Base-by-base conservation (phyloP, 2,113 vertebrate genomes). In the Andinoacara biseriatus region DNA sequence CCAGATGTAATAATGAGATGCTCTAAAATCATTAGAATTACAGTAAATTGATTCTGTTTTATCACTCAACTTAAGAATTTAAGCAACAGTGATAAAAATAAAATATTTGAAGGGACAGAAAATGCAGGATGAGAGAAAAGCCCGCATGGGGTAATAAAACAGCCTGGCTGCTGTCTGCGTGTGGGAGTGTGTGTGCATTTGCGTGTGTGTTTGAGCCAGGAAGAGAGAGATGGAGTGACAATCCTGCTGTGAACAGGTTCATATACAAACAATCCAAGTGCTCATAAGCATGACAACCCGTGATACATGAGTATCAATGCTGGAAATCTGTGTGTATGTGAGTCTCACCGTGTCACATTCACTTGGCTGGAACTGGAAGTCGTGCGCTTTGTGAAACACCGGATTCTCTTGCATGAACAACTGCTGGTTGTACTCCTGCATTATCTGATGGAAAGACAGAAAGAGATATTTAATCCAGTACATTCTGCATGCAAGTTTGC, bases 321-420 rank as follows among this genome's bases (percentile, higher is more conserved):
- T 38, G 20, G 20, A 49, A 17, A 59, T 18, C 52, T 57, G 63
- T 60, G 76, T 40, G 33, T 33, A n/a, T 26, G 22, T 1, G 15
- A 31, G n/a, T 57, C 97, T 97, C 95, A 99, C 98, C 82, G 91
- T 96, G 94, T 99, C 98, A 7, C 96, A 98, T 91, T 99, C 98
- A 7, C 98, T 97, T 0, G 98, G 97, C 89, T 99, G 98, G 94
- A 99, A 99, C 95, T 98, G 97, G 95, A 99, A 99, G 49, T 97
- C 96, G 79, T 97, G 96, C 2, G 96, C 96, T 95, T 97, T 99
- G 94, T 97, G 97, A 90, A 99, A 98, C 67, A 97, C 96, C 0
- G 97, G 95, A 87, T 98, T 99, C 89, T 99, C 98, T 94, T 99
- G 98, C 77, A 99, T 76, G 85, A 99, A 99, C 82, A 99, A 94